A percentile compares a stretch with the other conserved stretches of the same genome.
phyloP scores from a whole-genome alignment of 2,113 vertebrate species.

The Talpa occidentalis region DNA sequence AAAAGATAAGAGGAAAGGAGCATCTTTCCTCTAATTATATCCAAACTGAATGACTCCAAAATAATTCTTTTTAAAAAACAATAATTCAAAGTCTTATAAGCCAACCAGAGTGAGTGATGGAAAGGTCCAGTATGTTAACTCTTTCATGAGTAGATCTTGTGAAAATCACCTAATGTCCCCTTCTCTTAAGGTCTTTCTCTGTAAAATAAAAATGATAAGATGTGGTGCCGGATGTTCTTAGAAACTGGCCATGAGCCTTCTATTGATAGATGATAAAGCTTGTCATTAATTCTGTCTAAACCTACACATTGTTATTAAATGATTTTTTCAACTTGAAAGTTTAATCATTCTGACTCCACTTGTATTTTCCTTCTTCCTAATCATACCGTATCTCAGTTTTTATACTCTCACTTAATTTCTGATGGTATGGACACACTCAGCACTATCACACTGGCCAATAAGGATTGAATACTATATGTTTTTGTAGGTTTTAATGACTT shows the following conservation, averaged over 20 bases:
- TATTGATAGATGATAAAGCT: background rate
- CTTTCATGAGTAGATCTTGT: background rate
- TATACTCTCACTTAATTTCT: background rate
- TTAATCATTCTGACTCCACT: background rate
- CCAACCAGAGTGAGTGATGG: background rate
- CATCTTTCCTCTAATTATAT: conserved; percentile 47
- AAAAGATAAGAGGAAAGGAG: background rate
- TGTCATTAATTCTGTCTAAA: background rate
- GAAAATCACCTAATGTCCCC: background rate
- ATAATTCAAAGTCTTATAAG: conserved; percentile 18
- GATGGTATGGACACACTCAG: background rate
- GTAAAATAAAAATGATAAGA: conserved; percentile 4
- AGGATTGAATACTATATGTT: conserved; percentile 26
- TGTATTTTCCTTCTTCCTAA: conserved; percentile 7
- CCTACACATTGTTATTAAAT: background rate
- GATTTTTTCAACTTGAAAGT: background rate
- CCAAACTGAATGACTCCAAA: background rate
- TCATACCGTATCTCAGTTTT: background rate
- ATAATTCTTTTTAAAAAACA: conserved; percentile 15
- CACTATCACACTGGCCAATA: background rate
- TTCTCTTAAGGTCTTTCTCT: background rate
- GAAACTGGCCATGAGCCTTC: background rate
- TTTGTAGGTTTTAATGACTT: conserved; percentile 12
- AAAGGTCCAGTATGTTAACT: background rate
- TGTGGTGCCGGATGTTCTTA: background rate